Evolutionary conservation across 2,888 invertebrate genomes (phyloP).

Genomic region (Abrostola tripartita): DNA sequence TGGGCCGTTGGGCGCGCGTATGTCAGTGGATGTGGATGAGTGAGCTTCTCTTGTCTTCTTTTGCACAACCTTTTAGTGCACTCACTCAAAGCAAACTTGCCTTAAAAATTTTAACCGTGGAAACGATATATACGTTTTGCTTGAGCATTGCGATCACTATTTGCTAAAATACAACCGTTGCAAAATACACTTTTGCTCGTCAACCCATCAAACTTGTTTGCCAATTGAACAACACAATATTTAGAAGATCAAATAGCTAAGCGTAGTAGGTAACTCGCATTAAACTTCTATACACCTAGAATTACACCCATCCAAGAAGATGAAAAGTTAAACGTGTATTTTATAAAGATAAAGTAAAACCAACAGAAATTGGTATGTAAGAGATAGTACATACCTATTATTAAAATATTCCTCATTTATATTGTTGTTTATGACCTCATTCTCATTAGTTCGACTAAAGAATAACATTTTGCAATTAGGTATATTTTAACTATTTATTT

Average conservation of each 20-base stretch:
- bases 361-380: slow-evolving; percentile 20
- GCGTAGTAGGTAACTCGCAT: no score
- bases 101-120: slow-evolving; percentile 8
- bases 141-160: slow-evolving; percentile 64
- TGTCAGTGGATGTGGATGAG: slow-evolving; percentile 42
- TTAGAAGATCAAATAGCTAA: no score
- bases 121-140: slow-evolving; percentile 7
- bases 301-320: no score
- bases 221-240: not conserved
- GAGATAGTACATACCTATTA: slow-evolving; percentile 30
- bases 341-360: no score
- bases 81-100: no score
- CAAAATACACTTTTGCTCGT: slow-evolving; percentile 73
- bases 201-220: slow-evolving; percentile 42
- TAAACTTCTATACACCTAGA: no score
- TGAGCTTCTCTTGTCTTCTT: slow-evolving; percentile 37
- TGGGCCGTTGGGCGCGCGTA: slow-evolving; percentile 66
- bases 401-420: slow-evolving; percentile 36
- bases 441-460: slow-evolving; percentile 22
- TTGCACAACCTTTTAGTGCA: slow-evolving; percentile 16
- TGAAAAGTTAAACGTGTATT: no score
- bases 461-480: slow-evolving; percentile 47
- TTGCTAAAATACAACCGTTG: slow-evolving; percentile 71
- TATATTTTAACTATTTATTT: no score
- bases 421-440: slow-evolving; percentile 49